These are phyloP conservation scores for Triplophysa siluroides DNA, from an alignment of 2,113 vertebrate genomes.

Conservation along the genomic window DNA sequence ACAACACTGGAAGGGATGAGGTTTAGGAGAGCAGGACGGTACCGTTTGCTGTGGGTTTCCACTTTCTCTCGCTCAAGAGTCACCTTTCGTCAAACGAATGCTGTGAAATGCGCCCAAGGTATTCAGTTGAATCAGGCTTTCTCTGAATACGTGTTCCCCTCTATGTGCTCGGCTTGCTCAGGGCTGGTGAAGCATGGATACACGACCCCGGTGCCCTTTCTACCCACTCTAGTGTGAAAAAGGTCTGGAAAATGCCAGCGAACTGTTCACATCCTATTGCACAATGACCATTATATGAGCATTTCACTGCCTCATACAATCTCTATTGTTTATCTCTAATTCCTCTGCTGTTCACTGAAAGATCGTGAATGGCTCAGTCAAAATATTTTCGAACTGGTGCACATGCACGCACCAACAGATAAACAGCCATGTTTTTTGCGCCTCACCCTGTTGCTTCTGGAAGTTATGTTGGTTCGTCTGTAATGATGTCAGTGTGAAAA, in stretches of 20 bases:
- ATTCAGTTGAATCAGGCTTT: background rate
- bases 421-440: background rate
- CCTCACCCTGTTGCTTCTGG: conserved; percentile 1
- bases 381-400: background rate
- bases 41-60: conserved; percentile 42
- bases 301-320: background rate
- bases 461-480: conserved; percentile 27
- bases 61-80: conserved; percentile 4
- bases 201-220: conserved; percentile 28
- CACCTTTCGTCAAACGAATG: background rate
- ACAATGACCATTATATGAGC: background rate
- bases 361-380: conserved; percentile 37
- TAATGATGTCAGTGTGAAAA: background rate
- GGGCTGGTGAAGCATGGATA: conserved; percentile 1
- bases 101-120: background rate
- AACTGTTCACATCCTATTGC: conserved; percentile 9
- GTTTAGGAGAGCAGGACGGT: background rate
- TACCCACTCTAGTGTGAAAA: background rate
- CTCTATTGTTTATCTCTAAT: conserved; percentile 43
- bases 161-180: background rate
- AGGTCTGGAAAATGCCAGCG: conserved; percentile 49
- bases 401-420: background rate
- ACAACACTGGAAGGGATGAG: conserved; percentile 28
- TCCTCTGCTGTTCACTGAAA: conserved; percentile 42
- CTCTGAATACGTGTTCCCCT: background rate